phyloP scores from a whole-genome alignment of 2,113 vertebrate species.

The Embiotoca jacksoni region DNA sequence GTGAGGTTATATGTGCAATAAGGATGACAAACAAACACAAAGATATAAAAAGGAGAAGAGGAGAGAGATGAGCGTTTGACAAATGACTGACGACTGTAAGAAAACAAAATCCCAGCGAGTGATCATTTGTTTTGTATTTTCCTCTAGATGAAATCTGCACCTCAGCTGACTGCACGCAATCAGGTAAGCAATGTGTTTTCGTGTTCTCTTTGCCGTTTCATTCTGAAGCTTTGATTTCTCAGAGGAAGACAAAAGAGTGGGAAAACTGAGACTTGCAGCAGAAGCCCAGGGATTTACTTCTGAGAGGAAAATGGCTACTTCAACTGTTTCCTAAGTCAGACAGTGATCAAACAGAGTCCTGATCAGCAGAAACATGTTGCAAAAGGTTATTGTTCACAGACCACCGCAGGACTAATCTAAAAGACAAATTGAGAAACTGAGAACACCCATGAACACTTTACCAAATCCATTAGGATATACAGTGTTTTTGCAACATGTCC shows the following conservation, averaged over 20 bases:
- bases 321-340: constrained; percentile 24
- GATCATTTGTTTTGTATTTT: constrained; percentile 67
- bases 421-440: not conserved
- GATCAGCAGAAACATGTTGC: constrained; percentile 3
- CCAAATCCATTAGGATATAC: not conserved
- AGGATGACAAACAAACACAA: constrained; percentile 1
- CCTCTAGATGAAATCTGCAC: constrained; percentile 92
- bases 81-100: constrained; percentile 49
- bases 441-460: constrained; percentile 4
- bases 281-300: constrained; percentile 35
- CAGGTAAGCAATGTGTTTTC: constrained; percentile 86
- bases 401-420: not conserved
- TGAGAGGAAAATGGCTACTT: constrained; percentile 34
- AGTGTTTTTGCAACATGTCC: not conserved
- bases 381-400: not conserved
- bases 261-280: constrained; percentile 19
- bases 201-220: constrained; percentile 30
- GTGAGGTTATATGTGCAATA: constrained; percentile 8
- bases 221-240: constrained; percentile 46
- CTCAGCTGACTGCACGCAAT: constrained; percentile 92
- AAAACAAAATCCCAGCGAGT: constrained; percentile 23
- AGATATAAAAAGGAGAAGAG: constrained; percentile 5
- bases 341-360: not conserved
- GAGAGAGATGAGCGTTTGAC: constrained; percentile 7
- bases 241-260: constrained; percentile 1